Evolutionary conservation across 2,888 invertebrate species (phyloP), one percentile per base, ranked within the genome.

Genomic region (Sesia apiformis): DNA sequence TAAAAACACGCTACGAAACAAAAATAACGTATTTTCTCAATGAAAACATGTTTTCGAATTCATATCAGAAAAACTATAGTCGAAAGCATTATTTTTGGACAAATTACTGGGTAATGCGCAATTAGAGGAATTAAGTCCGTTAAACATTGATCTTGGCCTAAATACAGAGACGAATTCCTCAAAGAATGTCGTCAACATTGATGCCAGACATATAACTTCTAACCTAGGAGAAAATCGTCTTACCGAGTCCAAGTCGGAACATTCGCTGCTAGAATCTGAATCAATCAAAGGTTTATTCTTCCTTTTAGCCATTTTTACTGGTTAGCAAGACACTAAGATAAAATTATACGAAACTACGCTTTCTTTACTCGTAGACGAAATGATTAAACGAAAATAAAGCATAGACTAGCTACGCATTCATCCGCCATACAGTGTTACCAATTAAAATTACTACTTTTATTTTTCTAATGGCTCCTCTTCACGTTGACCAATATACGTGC

Each of bases 241-340:
- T 91, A 96, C 96, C 69, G 95, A 94, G 81, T 96, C 96, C 72
- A 95, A 90, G 87, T 96, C 96, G 54, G 95, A 95, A 63, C 93
- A 94, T 67, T 93, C 94, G 79, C 94, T 94, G 80, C 95, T 96
- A 57, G 94, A 94, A 78, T 96, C 95, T 38, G 95, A 95, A 77
- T 96, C 96, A 66, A 96, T 93, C 60, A 95, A 86, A 49, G 94
- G 94, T 76, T 95, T 94, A 80, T 94, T 95, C 82, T 96, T 95
- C 64, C 96, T 91, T 89, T 96, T 96, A 67, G 93, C 95, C 96
- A 96, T 96, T 83, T 70, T 76, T 63, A 60, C 55, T 62, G 56
- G 57, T 57, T 60, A 67, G 59, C 60, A 62, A 59, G 64, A 66
- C 66, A 70, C 59, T 53, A 55, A 58, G 4, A 23, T 23, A 23